phyloP scores from a whole-genome alignment of 2,797 vertebrate species.

The Lepilemur ruficaudatus region DNA sequence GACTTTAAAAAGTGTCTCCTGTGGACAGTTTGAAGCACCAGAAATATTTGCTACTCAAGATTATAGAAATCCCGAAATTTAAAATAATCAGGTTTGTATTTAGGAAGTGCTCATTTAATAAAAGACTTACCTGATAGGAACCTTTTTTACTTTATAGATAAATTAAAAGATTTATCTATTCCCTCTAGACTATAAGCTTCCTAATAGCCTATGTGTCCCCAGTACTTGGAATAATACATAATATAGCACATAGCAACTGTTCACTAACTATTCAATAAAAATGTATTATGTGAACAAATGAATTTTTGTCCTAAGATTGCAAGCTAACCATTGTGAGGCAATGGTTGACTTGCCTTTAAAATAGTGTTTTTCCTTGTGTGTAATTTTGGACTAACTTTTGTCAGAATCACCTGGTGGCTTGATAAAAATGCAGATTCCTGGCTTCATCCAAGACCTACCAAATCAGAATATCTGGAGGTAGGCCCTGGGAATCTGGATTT shows the following conservation, averaged over 20 bases:
- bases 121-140: not conserved
- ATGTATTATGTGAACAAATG: not conserved
- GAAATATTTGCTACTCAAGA: not conserved
- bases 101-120: not conserved
- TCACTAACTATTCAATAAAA: not conserved
- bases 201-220: not conserved
- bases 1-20: not conserved
- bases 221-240: not conserved
- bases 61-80: constrained; percentile 17
- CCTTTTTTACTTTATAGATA: not conserved
- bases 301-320: not conserved
- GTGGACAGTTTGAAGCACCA: not conserved
- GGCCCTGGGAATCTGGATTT: not conserved
- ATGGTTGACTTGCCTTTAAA: not conserved
- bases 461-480: not conserved
- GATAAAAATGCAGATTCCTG: constrained; percentile 16
- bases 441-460: not conserved
- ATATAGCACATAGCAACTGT: not conserved
- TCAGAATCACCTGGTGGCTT: not conserved
- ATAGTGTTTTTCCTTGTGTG: not conserved
- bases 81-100: not conserved
- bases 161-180: not conserved
- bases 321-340: not conserved
- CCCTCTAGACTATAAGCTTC: not conserved
- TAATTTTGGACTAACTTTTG: not conserved